Conservation (phyloP, 1,140 invertebrate genomes). For the Pteromalus puparum region DNA sequence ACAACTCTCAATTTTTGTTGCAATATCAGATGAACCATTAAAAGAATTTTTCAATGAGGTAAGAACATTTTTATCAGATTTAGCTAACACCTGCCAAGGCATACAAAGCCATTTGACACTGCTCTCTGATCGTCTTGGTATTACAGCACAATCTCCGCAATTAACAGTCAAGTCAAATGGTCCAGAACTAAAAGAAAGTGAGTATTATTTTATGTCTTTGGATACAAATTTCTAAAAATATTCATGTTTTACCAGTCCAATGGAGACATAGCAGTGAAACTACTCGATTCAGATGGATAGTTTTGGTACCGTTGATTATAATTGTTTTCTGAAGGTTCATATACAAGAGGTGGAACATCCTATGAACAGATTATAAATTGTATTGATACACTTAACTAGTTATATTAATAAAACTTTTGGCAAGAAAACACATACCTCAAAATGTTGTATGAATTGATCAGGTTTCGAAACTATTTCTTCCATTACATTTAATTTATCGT, state of each 20-base stretch:
- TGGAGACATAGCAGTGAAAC: constrained; percentile 41
- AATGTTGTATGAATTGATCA: constrained; percentile 41
- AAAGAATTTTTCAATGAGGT: constrained; percentile 77
- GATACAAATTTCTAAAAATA: constrained; percentile 34
- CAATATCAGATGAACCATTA: constrained; percentile 65
- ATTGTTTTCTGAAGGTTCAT: constrained; percentile 15
- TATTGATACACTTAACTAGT: background rate
- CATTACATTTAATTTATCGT: constrained; percentile 64
- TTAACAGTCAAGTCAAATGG: constrained; percentile 60
- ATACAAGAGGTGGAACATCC: background rate
- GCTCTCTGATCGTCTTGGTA: constrained; percentile 61
- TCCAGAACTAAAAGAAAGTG: constrained; percentile 57
- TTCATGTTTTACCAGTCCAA: constrained; percentile 55
- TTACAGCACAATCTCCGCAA: constrained; percentile 52
- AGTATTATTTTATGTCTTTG: constrained; percentile 1
- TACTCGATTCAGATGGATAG: constrained; percentile 27
- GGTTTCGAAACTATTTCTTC: constrained; percentile 56
- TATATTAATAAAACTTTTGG: constrained; percentile 2
- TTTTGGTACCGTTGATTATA: constrained; percentile 35
- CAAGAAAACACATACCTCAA: constrained; percentile 43
- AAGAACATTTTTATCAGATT: constrained; percentile 77
- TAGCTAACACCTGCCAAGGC: constrained; percentile 77
- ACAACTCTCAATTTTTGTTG: constrained; percentile 75
- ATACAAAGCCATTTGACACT: constrained; percentile 75
- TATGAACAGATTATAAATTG: constrained; percentile 1